Percentiles rank a stretch among this genome's conserved stretches.
Conservation (phyloP, 2,797 vertebrate genomes). For the Eleutherodactylus coqui region DNA sequence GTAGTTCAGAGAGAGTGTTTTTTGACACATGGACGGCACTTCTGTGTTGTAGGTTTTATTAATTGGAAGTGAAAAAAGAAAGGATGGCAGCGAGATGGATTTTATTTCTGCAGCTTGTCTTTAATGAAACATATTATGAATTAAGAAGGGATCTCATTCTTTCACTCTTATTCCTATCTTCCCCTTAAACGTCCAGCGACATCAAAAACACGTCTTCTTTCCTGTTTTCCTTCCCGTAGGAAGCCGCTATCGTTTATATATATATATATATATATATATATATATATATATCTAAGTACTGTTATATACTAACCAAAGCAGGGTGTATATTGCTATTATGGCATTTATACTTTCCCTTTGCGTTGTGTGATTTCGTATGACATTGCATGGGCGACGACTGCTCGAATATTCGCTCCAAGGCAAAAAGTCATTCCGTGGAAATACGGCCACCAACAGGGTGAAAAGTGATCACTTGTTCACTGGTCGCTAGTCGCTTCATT, state of each 20-base stretch:
- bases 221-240: neutral
- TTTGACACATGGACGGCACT: conserved; percentile 89
- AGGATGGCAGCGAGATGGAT: conserved; percentile 49
- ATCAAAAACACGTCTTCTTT: neutral
- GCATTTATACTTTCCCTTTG: neutral
- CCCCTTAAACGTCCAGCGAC: conserved; percentile 12
- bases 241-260: neutral
- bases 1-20: conserved; percentile 94
- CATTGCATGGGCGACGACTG: too few relatives aligned
- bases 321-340: neutral
- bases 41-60: conserved; percentile 81
- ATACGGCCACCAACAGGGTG: too few relatives aligned
- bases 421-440: too few relatives aligned
- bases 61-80: conserved; percentile 74
- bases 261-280: neutral
- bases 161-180: conserved; percentile 5
- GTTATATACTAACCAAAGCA: neutral
- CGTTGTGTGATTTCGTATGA: neutral
- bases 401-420: too few relatives aligned
- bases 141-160: conserved; percentile 41
- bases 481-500: too few relatives aligned
- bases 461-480: too few relatives aligned
- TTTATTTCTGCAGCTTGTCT: conserved; percentile 49
- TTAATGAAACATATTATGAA: conserved; percentile 53
- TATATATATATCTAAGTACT: neutral